These are phyloP conservation scores for Koerneria pararmatus DNA, from an alignment of 2,888 invertebrate genomes.

Conservation along the genomic window DNA sequence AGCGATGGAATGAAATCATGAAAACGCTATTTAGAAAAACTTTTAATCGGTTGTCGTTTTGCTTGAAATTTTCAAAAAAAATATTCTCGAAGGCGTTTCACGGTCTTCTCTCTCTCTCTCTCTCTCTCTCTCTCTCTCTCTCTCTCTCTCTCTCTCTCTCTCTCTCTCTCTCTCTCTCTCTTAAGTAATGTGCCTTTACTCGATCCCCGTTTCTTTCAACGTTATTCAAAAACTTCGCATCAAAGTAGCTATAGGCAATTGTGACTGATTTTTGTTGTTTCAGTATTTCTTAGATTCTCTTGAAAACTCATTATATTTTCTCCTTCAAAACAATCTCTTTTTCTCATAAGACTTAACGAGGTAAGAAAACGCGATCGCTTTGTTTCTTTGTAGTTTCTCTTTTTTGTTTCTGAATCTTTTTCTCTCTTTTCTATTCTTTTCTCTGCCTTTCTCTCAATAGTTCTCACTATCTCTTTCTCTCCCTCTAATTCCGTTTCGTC, in stretches of 20 bases:
- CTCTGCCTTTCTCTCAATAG: neutral
- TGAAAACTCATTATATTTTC: neutral
- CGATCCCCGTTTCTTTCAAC: no score
- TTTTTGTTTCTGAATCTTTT: neutral
- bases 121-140: neutral
- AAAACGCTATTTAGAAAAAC: no score
- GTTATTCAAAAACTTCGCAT: no score
- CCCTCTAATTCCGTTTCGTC: no score
- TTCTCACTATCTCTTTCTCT: no score
- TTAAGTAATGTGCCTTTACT: constrained; percentile 11
- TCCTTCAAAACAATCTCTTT: neutral
- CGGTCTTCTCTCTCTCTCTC: no score
- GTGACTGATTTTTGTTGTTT: neutral
- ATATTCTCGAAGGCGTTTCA: no score
- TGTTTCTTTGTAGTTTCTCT: neutral
- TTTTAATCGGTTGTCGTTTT: no score
- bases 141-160: neutral
- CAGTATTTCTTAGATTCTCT: neutral
- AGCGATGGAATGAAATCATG: no score
- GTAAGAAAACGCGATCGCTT: neutral
- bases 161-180: neutral
- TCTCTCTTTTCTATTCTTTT: neutral
- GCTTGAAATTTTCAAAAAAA: no score
- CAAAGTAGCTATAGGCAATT: no score
- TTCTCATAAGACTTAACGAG: neutral